Conservation (phyloP, 1,140 invertebrate genomes). For the Micrasema minimum region DNA sequence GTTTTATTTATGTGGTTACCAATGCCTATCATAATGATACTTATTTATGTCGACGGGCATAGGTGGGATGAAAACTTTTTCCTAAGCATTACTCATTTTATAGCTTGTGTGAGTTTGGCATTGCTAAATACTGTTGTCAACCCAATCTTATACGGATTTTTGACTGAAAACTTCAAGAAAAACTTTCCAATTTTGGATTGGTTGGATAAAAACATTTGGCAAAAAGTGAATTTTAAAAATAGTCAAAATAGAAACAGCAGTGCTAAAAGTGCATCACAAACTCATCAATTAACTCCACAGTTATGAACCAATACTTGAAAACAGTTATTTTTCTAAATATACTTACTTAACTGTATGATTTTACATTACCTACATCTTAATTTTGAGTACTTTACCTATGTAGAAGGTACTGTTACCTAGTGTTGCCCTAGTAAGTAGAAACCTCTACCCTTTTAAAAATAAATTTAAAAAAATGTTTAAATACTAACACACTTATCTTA, state of each 20-base stretch:
- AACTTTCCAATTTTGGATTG: slow-evolving; percentile 41
- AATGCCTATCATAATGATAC: slow-evolving; percentile 67
- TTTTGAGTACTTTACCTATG: too few species aligned
- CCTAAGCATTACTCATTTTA: slow-evolving; percentile 67
- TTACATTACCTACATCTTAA: too few species aligned
- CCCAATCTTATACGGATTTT: slow-evolving; percentile 81
- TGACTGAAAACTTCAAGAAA: slow-evolving; percentile 78
- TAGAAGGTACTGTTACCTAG: too few species aligned
- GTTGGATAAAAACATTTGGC: slow-evolving; percentile 42
- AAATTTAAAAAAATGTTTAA: too few species aligned
- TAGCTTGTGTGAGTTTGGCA: slow-evolving; percentile 70
- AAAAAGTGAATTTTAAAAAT: slow-evolving; percentile 3
- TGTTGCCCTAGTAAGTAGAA: too few species aligned
- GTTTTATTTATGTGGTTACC: slow-evolving; percentile 72
- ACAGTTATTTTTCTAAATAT: too few species aligned
- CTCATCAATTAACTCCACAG: slow-evolving; percentile 12
- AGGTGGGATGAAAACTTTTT: slow-evolving; percentile 67
- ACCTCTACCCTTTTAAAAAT: too few species aligned
- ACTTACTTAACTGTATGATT: too few species aligned
- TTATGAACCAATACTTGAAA: background rate
- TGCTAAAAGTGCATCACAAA: slow-evolving; percentile 13
- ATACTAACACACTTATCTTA: too few species aligned
- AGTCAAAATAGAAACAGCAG: slow-evolving; percentile 13
- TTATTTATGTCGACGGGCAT: slow-evolving; percentile 70
- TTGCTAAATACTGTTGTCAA: slow-evolving; percentile 81